Evolutionary conservation across 2,888 invertebrate genomes (phyloP), one percentile per base, ranked within the genome.

Genomic region (Agrypnus murinus): DNA sequence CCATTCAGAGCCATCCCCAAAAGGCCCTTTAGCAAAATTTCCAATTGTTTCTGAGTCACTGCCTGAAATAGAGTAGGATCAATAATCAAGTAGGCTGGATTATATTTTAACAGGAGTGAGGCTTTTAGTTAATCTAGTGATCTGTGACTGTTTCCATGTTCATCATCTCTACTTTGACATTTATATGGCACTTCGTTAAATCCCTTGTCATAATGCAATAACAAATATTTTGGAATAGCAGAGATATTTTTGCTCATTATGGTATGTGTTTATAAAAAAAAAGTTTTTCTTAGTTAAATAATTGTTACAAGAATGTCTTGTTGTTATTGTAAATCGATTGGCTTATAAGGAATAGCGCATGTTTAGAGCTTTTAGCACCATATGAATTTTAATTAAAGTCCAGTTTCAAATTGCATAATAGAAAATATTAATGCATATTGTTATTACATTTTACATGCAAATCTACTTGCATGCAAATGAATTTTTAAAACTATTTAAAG

Each of bases 21-120:
- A 77, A 87, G 84, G 38, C 77, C 77, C 75, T 87, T 81, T 0
- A 86, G 84, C 71, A 81, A 79, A 45, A 80, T 82, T 9, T 87
- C 87, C n/a, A 77, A 73, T 71, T 85, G 80, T n/a, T 77, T 78
- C 1, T 77, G 74, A 68, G 69, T 74, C 80, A 80, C 72, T 14
- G 53, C 70, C 80, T 80, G 72, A 73, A 79, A 78, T 74, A 75
- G 65, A 69, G 48, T 43, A 48, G 57, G 25, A 69, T 72, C 72
- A 69, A 69, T 72, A 71, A 64, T 62, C 25, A 45, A 62, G 58
- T 57, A 57, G 48, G 62, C 40, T 46, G 31, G 50, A 48, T 50
- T 34, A 60, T n/a, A n/a, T 31, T 40, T 5, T 25, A 46, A 25
- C 9, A 31, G 45, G 19, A 45, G n/a, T n/a, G n/a, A 36, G 10